Percentiles rank a stretch among this genome's conserved stretches.
Evolutionary conservation across 2,797 vertebrate species (phyloP).

Genomic region (Urosaurus nigricauda): DNA sequence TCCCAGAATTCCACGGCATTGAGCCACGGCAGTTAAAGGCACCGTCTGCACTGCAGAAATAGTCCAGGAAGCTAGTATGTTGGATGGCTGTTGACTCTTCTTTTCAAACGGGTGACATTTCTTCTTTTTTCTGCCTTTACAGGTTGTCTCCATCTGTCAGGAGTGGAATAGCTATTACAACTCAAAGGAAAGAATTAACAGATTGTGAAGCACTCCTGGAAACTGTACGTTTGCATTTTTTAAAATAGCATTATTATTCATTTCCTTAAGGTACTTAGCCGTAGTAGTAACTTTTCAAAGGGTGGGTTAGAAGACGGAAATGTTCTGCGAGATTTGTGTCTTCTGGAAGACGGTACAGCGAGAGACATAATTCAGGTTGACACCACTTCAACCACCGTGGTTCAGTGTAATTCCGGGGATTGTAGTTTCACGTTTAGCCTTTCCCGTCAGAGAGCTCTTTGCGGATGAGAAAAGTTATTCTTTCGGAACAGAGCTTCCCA

Average conservation of each 20-base stretch:
- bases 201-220: conserved; percentile 62
- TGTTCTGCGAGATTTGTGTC: not conserved
- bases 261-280: not conserved
- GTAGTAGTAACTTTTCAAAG: not conserved
- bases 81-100: too few species aligned
- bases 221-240: conserved; percentile 73
- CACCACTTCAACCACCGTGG: too few species aligned
- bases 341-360: not conserved
- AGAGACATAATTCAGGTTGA: too few species aligned
- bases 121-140: conserved; percentile 61
- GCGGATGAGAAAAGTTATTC: not conserved
- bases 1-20: too few species aligned
- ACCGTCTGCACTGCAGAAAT: too few species aligned
- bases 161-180: conserved; percentile 60
- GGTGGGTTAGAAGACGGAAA: not conserved
- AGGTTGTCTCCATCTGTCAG: conserved; percentile 71
- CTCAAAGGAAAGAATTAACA: conserved; percentile 57
- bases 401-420: too few species aligned
- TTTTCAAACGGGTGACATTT: conserved; percentile 34
- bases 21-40: too few species aligned
- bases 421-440: too few species aligned
- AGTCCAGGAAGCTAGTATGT: not conserved
- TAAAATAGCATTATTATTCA: not conserved
- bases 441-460: too few species aligned
- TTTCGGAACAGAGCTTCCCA: not conserved